Conservation (phyloP, 1,140 invertebrate genomes). For the Lucilia sericata region DNA sequence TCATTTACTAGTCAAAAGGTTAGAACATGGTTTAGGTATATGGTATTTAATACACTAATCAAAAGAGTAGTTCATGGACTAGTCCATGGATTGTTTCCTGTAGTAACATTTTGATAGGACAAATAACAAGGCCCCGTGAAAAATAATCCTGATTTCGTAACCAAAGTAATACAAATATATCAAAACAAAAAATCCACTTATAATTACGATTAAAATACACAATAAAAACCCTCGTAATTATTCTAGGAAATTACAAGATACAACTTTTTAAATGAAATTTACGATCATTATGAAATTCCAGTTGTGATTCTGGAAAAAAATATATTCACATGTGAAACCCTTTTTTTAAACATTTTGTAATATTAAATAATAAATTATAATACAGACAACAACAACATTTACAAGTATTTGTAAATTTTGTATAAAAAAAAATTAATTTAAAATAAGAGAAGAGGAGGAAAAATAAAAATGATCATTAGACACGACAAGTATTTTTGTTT, state of each 20-base stretch:
- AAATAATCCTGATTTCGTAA: no score
- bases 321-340: conserved; percentile 21
- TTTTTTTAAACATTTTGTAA: neutral
- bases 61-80: no score
- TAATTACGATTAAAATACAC: no score
- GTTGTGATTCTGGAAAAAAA: conserved; percentile 24
- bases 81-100: no score
- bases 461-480: neutral
- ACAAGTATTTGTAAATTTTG: neutral
- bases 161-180: no score
- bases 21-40: no score
- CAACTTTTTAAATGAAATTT: neutral
- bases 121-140: no score
- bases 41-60: no score
- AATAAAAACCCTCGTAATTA: neutral
- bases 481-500: neutral
- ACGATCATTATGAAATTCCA: conserved; percentile 16
- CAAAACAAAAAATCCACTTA: no score
- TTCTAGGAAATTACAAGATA: conserved; percentile 12
- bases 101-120: no score
- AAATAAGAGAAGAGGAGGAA: neutral
- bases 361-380: conserved; percentile 3
- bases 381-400: neutral
- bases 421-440: neutral
- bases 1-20: no score